Evolutionary conservation across 2,113 vertebrate genomes (phyloP).

Genomic region (Rattus norvegicus): GRCr8 NC_086038.1:41418001-41418500

Average conservation of each 20-base stretch:
- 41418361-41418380: neutral
- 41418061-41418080: neutral
- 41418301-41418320: neutral
- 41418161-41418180: neutral
- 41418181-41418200: neutral
- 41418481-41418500: neutral
- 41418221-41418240: neutral
- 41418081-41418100: neutral
- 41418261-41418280: constrained; percentile 1
- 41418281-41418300: neutral
- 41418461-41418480: neutral
- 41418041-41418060: constrained; percentile 17
- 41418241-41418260: neutral
- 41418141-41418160: neutral
- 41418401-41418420: neutral
- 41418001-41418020: constrained; percentile 3
- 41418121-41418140: neutral
- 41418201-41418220: neutral
- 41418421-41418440: neutral
- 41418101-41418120: neutral
- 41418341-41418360: neutral
- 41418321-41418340: too few relatives aligned
- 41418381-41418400: neutral
- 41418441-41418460: neutral
- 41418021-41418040: neutral